Evolutionary conservation across 2,113 vertebrate genomes (phyloP).

Genomic region (Rhizomys pruinosus): DNA sequence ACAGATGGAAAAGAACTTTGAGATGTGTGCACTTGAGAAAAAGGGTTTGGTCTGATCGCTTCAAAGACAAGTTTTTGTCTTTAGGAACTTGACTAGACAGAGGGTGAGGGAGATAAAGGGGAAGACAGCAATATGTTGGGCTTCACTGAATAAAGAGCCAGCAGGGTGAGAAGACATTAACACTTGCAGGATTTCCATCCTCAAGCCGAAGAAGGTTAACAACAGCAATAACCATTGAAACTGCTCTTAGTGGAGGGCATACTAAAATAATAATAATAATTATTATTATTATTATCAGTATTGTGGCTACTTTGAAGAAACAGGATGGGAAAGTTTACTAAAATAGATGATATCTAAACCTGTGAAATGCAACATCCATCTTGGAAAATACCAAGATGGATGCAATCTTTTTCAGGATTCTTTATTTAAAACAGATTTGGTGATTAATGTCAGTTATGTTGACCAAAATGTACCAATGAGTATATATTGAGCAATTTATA

Average conservation of each 20-base stretch:
- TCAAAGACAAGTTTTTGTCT: conserved; percentile 55
- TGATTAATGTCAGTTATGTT: neutral
- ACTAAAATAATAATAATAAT: neutral
- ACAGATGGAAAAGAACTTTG: conserved; percentile 55
- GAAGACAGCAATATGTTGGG: conserved; percentile 54
- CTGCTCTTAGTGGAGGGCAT: neutral
- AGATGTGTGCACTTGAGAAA: conserved; percentile 48
- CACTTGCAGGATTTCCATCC: conserved; percentile 34
- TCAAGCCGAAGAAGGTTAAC: conserved; percentile 7
- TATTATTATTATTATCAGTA: neutral
- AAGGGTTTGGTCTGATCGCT: conserved; percentile 27
- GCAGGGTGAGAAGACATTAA: conserved; percentile 51
- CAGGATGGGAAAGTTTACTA: neutral
- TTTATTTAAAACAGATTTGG: conserved; percentile 37
- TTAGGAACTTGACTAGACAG: conserved; percentile 56
- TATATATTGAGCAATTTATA: neutral
- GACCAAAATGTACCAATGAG: neutral
- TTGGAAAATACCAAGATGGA: conserved; percentile 41
- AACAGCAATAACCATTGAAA: neutral
- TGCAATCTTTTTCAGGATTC: neutral
- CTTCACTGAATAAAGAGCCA: conserved; percentile 69
- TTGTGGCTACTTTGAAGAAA: neutral
- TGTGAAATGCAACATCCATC: neutral
- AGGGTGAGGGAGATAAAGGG: conserved; percentile 27
- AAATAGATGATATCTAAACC: neutral